phyloP scores from a whole-genome alignment of 35 echinoderm and acorn worm species.

The Chiridota heheva region DNA sequence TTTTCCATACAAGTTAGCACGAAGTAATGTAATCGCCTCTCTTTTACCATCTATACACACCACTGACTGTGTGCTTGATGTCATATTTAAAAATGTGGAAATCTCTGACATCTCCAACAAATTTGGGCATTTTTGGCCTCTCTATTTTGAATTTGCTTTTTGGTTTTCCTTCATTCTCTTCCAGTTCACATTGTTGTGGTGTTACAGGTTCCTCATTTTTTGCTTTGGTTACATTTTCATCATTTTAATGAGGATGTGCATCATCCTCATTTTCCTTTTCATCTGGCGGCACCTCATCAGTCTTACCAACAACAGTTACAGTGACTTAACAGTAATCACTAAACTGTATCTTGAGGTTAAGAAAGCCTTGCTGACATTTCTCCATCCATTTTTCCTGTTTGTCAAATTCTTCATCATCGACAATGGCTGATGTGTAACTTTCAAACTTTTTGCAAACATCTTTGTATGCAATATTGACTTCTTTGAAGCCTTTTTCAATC shows the following conservation, averaged over 20 bases:
- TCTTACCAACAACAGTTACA: not conserved
- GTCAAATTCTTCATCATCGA: constrained; percentile 23
- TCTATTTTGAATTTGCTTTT: constrained; percentile 34
- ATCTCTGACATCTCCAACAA: constrained; percentile 59
- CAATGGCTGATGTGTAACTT: not conserved
- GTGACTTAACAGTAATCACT: constrained; percentile 23
- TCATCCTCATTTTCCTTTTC: not conserved
- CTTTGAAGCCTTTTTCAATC: not conserved
- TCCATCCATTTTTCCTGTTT: constrained; percentile 24
- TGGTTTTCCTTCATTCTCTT: not conserved
- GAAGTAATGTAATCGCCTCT: constrained; percentile 26
- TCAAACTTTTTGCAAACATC: constrained; percentile 20
- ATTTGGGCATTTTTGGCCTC: constrained; percentile 62
- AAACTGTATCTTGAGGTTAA: not conserved
- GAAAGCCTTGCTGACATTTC: constrained; percentile 28
- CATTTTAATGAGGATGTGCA: not conserved
- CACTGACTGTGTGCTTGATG: constrained; percentile 17
- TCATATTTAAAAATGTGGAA: constrained; percentile 40
- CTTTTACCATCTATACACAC: constrained; percentile 21
- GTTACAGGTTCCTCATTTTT: not conserved
- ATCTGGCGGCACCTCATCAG: not conserved
- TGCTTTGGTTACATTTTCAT: not conserved
- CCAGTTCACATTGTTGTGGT: not conserved
- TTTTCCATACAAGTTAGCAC: constrained; percentile 1
- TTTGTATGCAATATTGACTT: not conserved